Conservation (phyloP, 1,140 invertebrate species). For the Heliconius eleuchia region DNA sequence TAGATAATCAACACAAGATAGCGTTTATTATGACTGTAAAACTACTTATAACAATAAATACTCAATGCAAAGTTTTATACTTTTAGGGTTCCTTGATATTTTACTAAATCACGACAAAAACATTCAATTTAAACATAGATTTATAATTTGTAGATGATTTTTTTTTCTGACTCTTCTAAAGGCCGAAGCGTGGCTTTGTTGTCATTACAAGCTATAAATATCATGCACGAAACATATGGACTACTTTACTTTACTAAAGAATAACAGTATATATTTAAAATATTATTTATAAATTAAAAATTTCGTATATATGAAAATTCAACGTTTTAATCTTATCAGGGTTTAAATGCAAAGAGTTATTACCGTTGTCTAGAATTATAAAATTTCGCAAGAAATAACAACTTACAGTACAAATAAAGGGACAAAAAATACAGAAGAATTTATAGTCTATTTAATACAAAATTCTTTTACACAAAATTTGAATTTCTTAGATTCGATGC, state of each 20-base stretch:
- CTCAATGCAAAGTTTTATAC: not conserved
- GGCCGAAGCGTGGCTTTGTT: constrained; percentile 16
- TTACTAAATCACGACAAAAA: not conserved
- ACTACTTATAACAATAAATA: not conserved
- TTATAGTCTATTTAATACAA: too few species aligned
- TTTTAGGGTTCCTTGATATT: constrained; percentile 6
- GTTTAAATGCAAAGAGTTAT: too few species aligned
- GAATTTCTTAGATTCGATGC: too few species aligned
- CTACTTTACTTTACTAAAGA: constrained; percentile 1
- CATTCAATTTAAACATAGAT: not conserved
- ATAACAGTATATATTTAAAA: not conserved
- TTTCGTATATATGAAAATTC: too few species aligned
- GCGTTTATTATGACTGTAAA: not conserved
- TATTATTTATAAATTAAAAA: not conserved
- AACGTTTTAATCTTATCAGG: too few species aligned
- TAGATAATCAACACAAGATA: too few species aligned
- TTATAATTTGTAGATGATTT: not conserved
- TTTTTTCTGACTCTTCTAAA: constrained; percentile 22
- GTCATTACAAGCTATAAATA: constrained; percentile 33
- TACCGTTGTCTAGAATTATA: too few species aligned
- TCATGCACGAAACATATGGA: constrained; percentile 9
- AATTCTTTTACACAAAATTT: too few species aligned
- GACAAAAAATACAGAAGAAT: too few species aligned
- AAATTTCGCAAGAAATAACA: too few species aligned
- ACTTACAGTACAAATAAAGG: too few species aligned